These are phyloP conservation scores for Mylabris phalerata DNA, from an alignment of 1,140 invertebrate species.

Conservation along the genomic window DNA sequence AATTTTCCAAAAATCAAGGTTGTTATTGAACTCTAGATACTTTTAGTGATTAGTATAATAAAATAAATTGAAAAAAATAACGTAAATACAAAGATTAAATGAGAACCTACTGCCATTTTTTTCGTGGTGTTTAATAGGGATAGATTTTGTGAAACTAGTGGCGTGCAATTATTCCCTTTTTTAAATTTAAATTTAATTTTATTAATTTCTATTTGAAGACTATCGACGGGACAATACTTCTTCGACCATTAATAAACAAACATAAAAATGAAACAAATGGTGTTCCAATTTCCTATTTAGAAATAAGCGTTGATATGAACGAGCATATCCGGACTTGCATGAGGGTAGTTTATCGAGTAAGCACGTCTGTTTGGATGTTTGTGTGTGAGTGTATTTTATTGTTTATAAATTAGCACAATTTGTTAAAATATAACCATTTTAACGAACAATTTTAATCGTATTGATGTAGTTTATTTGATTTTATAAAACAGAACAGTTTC, in stretches of 20 bases:
- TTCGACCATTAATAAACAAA: not conserved
- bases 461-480: too few species aligned
- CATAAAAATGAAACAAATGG: not conserved
- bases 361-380: slow-evolving; percentile 1
- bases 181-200: not conserved
- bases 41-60: slow-evolving; percentile 37
- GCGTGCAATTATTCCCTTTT: slow-evolving; percentile 2
- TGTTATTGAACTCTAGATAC: slow-evolving; percentile 36
- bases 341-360: slow-evolving; percentile 12
- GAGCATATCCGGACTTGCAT: not conserved
- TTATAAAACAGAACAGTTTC: too few species aligned
- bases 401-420: too few species aligned
- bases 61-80: slow-evolving; percentile 3
- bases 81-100: too few species aligned
- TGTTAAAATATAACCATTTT: too few species aligned
- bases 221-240: slow-evolving; percentile 29
- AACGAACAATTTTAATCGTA: too few species aligned
- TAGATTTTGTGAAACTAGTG: slow-evolving; percentile 34
- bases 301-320: slow-evolving; percentile 8
- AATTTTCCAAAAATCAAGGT: slow-evolving; percentile 38
- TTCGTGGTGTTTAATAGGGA: slow-evolving; percentile 37
- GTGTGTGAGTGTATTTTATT: not conserved
- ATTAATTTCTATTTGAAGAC: slow-evolving; percentile 19
- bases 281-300: slow-evolving; percentile 27
- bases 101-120: slow-evolving; percentile 36